Evolutionary conservation across 2,797 vertebrate genomes (phyloP).

Genomic region (Rhinella marina): DNA sequence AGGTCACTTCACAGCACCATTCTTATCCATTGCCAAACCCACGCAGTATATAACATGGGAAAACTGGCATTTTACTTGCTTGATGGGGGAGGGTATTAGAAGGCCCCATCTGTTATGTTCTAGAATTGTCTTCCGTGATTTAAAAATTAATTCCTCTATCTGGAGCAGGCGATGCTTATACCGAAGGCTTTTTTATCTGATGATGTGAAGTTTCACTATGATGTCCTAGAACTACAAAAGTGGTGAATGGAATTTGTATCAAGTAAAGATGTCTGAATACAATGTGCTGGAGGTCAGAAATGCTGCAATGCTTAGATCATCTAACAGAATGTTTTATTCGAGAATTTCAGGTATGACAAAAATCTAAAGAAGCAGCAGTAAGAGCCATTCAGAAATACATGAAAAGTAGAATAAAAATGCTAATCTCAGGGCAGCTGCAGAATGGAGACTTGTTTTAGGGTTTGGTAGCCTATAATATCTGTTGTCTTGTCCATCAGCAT

Average conservation of each 20-base stretch:
- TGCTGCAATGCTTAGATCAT: slow-evolving; percentile 4
- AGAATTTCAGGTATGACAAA: slow-evolving; percentile 37
- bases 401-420: not conserved
- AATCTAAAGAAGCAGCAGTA: slow-evolving; percentile 3
- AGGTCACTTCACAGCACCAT: slow-evolving; percentile 17
- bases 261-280: slow-evolving; percentile 5
- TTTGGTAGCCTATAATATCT: not conserved
- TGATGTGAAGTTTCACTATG: not conserved
- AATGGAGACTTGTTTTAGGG: no score
- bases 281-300: slow-evolving; percentile 18
- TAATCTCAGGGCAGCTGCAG: not conserved
- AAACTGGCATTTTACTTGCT: not conserved
- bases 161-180: not conserved
- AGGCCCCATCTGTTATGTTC: slow-evolving; percentile 23
- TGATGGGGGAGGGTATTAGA: not conserved
- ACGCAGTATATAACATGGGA: not conserved
- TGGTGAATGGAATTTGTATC: not conserved
- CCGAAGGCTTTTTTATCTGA: not conserved
- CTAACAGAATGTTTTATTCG: slow-evolving; percentile 23
- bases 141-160: not conserved
- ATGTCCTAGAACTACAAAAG: not conserved
- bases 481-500: not conserved
- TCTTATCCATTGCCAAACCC: not conserved
- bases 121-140: slow-evolving; percentile 4
- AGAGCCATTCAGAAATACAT: not conserved